Evolutionary conservation across 2,888 invertebrate species (phyloP), one percentile per base, ranked within the genome.

Genomic region (Polydesmus complanatus): DNA sequence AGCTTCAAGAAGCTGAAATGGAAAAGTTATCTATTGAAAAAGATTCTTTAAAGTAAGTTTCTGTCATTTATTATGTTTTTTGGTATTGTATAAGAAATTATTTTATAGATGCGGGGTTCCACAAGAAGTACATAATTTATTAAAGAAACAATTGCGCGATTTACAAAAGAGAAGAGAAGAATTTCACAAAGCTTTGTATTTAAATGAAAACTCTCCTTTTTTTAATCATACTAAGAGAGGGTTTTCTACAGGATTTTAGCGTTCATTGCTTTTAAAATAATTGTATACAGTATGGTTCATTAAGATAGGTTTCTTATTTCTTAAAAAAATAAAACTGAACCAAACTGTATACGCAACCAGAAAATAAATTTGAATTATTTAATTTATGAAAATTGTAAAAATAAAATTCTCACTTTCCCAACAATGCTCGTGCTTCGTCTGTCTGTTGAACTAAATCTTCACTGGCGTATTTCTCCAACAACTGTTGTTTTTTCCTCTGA

Each of bases 401-500:
- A 49, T n/a, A 52, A 53, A 1, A 53, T 21, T n/a, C 61, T 60
- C 61, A 63, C 27, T 73, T 66, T 18, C 74, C 74, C 26, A 75
- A 57, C 68, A 76, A 66, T 61, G 72, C 67, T 64, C 73, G 74
- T 0, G 73, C 70, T 64, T 75, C 73, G 61, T 70, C 70, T 52
- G 72, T 71, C 64, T 75, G 73, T 26, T 72, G 68, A 56, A 71
- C 70, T 58, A 76, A 67, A 37, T 65, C 64, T 11, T 73, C 73
- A 66, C 71, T 73, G 3, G 73, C 85, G 73, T 91, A 95, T 74
- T 85, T 86, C 68, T 87, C 86, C 63, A 97, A 73, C 51, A 98
- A 77, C 73, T 96, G 94, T 72, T 86, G 86, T 74, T 98, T 98
- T 74, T 93, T 90, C 69, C 90, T 83, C 65, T 83, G 81, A 0